phyloP scores from a whole-genome alignment of 35 echinoderm and acorn worm genomes.

The Heliocidaris erythrogramma region DNA sequence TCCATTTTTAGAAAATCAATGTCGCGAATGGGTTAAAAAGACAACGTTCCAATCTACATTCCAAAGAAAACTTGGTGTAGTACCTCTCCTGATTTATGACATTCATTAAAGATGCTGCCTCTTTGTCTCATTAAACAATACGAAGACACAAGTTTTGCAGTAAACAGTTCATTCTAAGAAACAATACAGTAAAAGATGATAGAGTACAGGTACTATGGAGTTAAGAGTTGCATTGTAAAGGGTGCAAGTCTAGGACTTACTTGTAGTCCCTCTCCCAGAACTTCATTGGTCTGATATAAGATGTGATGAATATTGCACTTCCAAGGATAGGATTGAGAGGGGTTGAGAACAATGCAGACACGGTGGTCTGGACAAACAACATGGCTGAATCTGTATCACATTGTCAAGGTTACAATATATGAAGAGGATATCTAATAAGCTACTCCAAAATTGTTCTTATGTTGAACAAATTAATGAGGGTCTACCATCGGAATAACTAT shows the following conservation, averaged over 20 bases:
- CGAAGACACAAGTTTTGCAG: too few relatives aligned
- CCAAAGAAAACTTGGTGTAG: too few relatives aligned
- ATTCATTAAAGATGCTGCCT: too few relatives aligned
- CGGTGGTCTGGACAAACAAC: constrained; percentile 88
- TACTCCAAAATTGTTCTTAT: background rate
- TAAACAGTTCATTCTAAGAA: too few relatives aligned
- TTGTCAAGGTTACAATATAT: background rate
- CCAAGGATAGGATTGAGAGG: constrained; percentile 95
- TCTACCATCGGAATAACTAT: too few relatives aligned
- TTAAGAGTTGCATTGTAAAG: background rate
- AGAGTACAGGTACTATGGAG: too few relatives aligned
- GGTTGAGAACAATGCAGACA: constrained; percentile 95
- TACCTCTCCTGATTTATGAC: too few relatives aligned
- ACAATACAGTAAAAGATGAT: too few relatives aligned
- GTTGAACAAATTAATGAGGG: background rate
- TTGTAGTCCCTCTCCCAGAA: constrained; percentile 99
- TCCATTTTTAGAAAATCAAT: too few relatives aligned
- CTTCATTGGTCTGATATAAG: constrained; percentile 96
- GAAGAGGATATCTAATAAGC: background rate
- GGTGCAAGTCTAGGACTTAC: constrained; percentile 52
- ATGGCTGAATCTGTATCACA: constrained; percentile 80
- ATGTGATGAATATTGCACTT: constrained; percentile 98
- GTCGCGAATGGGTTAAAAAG: too few relatives aligned
- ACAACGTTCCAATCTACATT: too few relatives aligned
- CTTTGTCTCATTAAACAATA: too few relatives aligned